Evolutionary conservation across 2,113 vertebrate genomes (phyloP).

Genomic region (Nothocercus nigrocapillus): DNA sequence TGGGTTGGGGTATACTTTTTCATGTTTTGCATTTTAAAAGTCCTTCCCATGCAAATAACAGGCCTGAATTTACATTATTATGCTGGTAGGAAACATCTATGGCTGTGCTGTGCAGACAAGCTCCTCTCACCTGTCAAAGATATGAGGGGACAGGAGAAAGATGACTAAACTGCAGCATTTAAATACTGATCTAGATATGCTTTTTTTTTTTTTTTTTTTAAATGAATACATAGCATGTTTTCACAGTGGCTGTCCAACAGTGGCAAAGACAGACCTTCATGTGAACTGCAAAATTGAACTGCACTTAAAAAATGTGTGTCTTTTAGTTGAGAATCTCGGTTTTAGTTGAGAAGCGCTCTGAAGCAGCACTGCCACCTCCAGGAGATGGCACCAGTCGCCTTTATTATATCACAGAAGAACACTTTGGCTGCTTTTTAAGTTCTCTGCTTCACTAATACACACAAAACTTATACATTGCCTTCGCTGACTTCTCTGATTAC

Average conservation of each 20-base stretch:
- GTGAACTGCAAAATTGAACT: background rate
- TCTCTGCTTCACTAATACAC: background rate
- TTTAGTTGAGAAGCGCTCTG: background rate
- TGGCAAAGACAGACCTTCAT: background rate
- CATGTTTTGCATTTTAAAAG: background rate
- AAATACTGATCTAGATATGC: background rate
- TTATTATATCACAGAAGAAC: background rate
- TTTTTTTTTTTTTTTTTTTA: background rate
- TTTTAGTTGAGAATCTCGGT: background rate
- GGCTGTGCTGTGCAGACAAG: background rate
- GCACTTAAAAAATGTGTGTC: fast-evolving
- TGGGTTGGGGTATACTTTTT: background rate
- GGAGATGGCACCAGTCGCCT: constrained; percentile 49
- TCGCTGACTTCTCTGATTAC: background rate
- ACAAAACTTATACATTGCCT: background rate
- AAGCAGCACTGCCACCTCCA: background rate
- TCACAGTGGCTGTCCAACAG: background rate
- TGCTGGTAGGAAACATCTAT: background rate
- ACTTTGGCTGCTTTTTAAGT: background rate
- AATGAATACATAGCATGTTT: background rate
- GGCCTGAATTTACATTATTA: background rate
- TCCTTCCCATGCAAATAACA: background rate
- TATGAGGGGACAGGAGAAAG: background rate
- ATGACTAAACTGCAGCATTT: background rate
- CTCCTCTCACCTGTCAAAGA: background rate